Conservation (phyloP, 1,140 invertebrate species). For the Atopsyche davidsoni region DNA sequence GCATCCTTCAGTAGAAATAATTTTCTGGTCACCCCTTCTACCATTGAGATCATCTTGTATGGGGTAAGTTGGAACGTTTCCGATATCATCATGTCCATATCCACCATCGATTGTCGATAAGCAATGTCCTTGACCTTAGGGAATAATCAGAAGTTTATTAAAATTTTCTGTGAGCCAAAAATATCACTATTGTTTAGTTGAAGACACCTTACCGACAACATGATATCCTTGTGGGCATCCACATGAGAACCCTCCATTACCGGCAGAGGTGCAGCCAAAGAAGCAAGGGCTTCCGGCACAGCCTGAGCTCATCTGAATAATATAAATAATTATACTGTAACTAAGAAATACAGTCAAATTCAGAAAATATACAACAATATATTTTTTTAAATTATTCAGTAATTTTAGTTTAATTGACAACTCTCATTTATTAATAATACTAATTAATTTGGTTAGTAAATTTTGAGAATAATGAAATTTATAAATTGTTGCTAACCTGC, state of each 20-base stretch:
- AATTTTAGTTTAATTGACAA: neutral
- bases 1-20: slow-evolving; percentile 83
- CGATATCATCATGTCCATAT: slow-evolving; percentile 57
- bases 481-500: slow-evolving; percentile 51
- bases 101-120: slow-evolving; percentile 67
- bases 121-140: slow-evolving; percentile 64
- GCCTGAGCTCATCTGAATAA: slow-evolving; percentile 56
- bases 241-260: slow-evolving; percentile 60
- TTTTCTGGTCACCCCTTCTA: slow-evolving; percentile 53
- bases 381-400: neutral
- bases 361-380: neutral
- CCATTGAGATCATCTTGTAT: slow-evolving; percentile 45
- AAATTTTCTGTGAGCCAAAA: neutral
- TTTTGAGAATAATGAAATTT: neutral
- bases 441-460: neutral
- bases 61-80: slow-evolving; percentile 62
- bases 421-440: neutral
- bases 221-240: slow-evolving; percentile 79
- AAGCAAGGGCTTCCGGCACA: slow-evolving; percentile 67
- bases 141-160: slow-evolving; percentile 11
- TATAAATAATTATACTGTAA: slow-evolving; percentile 3
- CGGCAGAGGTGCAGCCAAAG: slow-evolving; percentile 68
- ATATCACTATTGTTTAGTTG: neutral
- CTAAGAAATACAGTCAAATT: neutral
- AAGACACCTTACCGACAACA: slow-evolving; percentile 53